These are phyloP conservation scores for Ichneumon xanthorius DNA, from an alignment of 2,888 invertebrate genomes.

Conservation along the genomic window DNA sequence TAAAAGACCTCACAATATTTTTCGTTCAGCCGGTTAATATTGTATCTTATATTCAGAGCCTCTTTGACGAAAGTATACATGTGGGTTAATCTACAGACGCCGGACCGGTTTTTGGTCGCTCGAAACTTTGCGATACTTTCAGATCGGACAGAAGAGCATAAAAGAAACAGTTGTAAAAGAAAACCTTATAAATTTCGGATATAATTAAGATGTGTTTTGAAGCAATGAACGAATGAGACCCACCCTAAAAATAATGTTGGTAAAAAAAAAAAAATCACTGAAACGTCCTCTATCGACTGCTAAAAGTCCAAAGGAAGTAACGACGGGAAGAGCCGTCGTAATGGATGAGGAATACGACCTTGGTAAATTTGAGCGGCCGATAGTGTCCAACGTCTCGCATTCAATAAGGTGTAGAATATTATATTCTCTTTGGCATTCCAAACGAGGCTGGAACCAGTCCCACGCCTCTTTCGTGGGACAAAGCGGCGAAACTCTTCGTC, in stretches of 20 bases:
- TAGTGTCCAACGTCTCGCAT: not conserved
- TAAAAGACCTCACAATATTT: not conserved
- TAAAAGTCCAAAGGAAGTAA: not conserved
- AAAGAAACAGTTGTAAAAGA: not conserved
- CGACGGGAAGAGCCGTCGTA: not conserved
- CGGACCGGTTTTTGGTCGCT: not conserved
- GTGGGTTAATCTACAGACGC: not conserved
- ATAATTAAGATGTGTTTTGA: not conserved
- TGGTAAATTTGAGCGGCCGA: not conserved
- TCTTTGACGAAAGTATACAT: not conserved
- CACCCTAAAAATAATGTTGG: not conserved
- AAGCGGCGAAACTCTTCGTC: slow-evolving; percentile 40
- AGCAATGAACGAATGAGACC: not conserved
- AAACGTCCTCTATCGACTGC: not conserved
- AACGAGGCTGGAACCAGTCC: slow-evolving; percentile 55
- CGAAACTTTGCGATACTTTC: not conserved
- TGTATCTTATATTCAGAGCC: not conserved
- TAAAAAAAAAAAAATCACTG: no score
- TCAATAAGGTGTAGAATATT: not conserved
- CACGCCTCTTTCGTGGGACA: slow-evolving; percentile 6
- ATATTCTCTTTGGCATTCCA: not conserved
- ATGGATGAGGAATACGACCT: not conserved
- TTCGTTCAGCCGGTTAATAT: not conserved
- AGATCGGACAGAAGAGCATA: not conserved
- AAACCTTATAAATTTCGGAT: not conserved